Conservation (phyloP, 2,113 vertebrate species). For the Oncorhynchus tshawytscha region DNA sequence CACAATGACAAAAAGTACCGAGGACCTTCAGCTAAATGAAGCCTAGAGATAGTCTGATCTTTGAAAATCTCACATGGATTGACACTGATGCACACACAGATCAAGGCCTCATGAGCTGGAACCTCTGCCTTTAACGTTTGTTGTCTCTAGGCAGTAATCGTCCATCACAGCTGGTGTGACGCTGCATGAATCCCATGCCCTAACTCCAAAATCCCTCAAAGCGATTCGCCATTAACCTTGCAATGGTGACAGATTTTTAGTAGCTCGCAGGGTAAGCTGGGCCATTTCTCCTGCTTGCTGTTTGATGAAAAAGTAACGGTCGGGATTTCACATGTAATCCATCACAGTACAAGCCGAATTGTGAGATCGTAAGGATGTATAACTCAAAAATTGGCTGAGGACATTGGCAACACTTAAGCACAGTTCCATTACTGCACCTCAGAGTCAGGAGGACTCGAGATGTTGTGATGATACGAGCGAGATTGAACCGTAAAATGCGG, state of each 20-base stretch:
- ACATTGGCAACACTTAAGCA: slow-evolving; percentile 3
- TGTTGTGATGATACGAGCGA: background rate
- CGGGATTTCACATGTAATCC: slow-evolving; percentile 34
- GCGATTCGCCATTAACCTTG: slow-evolving; percentile 68
- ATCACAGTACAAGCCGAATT: slow-evolving; percentile 36
- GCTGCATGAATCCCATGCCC: slow-evolving; percentile 31
- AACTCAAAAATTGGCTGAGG: slow-evolving; percentile 29
- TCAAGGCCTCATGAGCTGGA: slow-evolving; percentile 21
- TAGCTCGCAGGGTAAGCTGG: slow-evolving; percentile 33
- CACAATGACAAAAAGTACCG: background rate
- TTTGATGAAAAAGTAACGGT: slow-evolving; percentile 54
- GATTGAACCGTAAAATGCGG: background rate
- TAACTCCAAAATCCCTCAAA: slow-evolving; percentile 53
- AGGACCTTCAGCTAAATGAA: slow-evolving; percentile 33
- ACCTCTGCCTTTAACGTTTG: slow-evolving; percentile 31
- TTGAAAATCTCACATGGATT: slow-evolving; percentile 33
- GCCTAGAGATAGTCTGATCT: slow-evolving; percentile 30
- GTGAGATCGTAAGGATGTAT: slow-evolving; percentile 16
- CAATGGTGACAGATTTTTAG: slow-evolving; percentile 50
- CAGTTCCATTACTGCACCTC: background rate
- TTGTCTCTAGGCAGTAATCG: slow-evolving; percentile 44
- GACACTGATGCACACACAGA: slow-evolving; percentile 2
- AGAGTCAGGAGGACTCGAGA: background rate
- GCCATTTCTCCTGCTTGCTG: slow-evolving; percentile 30
- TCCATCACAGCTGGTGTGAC: slow-evolving; percentile 46